Percentiles rank a stretch among this genome's conserved stretches.
Conservation (phyloP, 2,888 invertebrate species). For the Drosophila affinis region DNA sequence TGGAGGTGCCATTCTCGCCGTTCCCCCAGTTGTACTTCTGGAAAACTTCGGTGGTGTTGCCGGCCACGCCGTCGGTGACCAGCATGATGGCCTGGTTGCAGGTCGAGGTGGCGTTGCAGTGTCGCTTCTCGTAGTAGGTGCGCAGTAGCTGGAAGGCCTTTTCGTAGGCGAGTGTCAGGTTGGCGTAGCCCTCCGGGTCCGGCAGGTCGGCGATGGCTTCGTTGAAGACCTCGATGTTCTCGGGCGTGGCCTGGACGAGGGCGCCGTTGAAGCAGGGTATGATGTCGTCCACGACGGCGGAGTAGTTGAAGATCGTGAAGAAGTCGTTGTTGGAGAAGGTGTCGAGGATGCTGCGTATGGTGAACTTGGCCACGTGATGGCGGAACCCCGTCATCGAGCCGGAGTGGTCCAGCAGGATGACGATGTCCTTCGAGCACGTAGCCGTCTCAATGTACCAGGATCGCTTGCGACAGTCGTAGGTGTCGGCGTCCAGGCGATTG, state of each 20-base stretch:
- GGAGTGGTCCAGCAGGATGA: slow-evolving; percentile 96
- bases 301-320: slow-evolving; percentile 95
- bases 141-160: slow-evolving; percentile 93
- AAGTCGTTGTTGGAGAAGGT: slow-evolving; percentile 99
- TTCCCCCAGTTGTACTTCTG: slow-evolving; percentile 90
- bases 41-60: slow-evolving; percentile 93
- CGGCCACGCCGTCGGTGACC: slow-evolving; percentile 96
- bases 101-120: slow-evolving; percentile 85
- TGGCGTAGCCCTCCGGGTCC: slow-evolving; percentile 90
- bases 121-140: slow-evolving; percentile 85
- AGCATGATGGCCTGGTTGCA: slow-evolving; percentile 99
- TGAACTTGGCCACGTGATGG: slow-evolving; percentile 91
- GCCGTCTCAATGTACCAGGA: slow-evolving; percentile 99
- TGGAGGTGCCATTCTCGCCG: slow-evolving; percentile 86
- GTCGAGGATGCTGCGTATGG: slow-evolving; percentile 94
- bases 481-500: slow-evolving; percentile 86
- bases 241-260: slow-evolving; percentile 94
- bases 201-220: slow-evolving; percentile 87
- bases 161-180: slow-evolving; percentile 91
- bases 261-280: slow-evolving; percentile 93
- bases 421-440: slow-evolving; percentile 98
- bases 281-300: slow-evolving; percentile 89
- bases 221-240: slow-evolving; percentile 91
- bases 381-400: slow-evolving; percentile 97
- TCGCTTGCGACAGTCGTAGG: slow-evolving; percentile 95